Conservation (phyloP, 2,797 vertebrate genomes). For the Chaetodon trifasciatus region DNA sequence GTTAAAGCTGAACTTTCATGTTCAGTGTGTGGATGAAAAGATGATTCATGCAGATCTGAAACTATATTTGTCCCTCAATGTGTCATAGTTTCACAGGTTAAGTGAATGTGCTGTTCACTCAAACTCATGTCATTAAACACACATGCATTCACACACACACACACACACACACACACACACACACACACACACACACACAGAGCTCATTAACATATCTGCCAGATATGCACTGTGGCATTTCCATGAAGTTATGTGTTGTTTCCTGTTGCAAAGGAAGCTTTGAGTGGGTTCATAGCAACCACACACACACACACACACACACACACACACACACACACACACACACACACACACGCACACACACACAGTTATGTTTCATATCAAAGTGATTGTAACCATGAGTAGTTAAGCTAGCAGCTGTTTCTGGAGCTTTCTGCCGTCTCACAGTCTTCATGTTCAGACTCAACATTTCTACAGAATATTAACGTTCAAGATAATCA, state of each 20-base stretch:
- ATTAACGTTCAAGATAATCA: too few relatives aligned
- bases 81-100: slow-evolving; percentile 19
- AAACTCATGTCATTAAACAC: neutral
- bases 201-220: slow-evolving; percentile 53
- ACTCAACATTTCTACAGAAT: too few relatives aligned
- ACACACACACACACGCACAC: neutral
- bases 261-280: slow-evolving; percentile 70
- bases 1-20: neutral
- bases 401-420: too few relatives aligned
- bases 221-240: slow-evolving; percentile 65
- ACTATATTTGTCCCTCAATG: neutral
- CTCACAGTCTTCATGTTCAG: too few relatives aligned
- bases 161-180: slow-evolving; percentile 23
- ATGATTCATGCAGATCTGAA: slow-evolving; percentile 7
- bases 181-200: slow-evolving; percentile 35
- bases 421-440: too few relatives aligned
- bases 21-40: neutral
- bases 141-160: neutral
- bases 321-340: slow-evolving; percentile 5
- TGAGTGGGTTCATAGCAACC: slow-evolving; percentile 47
- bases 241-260: slow-evolving; percentile 66
- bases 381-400: neutral
- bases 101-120: slow-evolving; percentile 23
- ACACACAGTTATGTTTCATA: neutral
- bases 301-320: slow-evolving; percentile 41